Percentiles rank a stretch among this genome's conserved stretches.
Evolutionary conservation across 1,140 invertebrate genomes (phyloP).

Genomic region (Drosophila bocqueti): DNA sequence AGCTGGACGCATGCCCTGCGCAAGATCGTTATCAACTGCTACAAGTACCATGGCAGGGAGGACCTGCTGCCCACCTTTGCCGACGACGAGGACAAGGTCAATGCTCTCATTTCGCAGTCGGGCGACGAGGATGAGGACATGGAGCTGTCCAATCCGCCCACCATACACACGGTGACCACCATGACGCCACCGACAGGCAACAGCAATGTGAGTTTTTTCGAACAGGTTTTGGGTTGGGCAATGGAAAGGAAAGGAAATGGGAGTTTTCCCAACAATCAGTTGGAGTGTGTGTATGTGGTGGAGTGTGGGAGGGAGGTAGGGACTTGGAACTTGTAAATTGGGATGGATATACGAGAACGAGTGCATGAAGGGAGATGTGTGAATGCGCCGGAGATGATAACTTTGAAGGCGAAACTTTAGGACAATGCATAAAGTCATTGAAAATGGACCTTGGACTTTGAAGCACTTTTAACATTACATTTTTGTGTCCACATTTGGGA

Average conservation of each 20-base stretch:
- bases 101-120: conserved; percentile 82
- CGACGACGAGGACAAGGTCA: conserved; percentile 94
- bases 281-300: background rate
- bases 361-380: background rate
- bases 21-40: conserved; percentile 99
- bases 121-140: conserved; percentile 80
- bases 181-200: conserved; percentile 69
- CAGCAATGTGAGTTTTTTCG: conserved; percentile 76
- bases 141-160: conserved; percentile 82
- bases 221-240: background rate
- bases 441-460: background rate
- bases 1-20: conserved; percentile 99
- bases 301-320: background rate
- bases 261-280: background rate
- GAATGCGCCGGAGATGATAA: background rate
- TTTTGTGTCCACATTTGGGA: conserved; percentile 1
- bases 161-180: conserved; percentile 84
- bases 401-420: background rate
- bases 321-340: background rate
- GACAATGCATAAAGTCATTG: background rate
- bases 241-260: background rate
- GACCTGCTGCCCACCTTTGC: conserved; percentile 97
- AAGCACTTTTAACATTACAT: background rate
- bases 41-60: conserved; percentile 98
- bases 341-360: too few relatives aligned